Evolutionary conservation across 2,888 invertebrate species (phyloP).

Genomic region (Protophormia terraenovae): DNA sequence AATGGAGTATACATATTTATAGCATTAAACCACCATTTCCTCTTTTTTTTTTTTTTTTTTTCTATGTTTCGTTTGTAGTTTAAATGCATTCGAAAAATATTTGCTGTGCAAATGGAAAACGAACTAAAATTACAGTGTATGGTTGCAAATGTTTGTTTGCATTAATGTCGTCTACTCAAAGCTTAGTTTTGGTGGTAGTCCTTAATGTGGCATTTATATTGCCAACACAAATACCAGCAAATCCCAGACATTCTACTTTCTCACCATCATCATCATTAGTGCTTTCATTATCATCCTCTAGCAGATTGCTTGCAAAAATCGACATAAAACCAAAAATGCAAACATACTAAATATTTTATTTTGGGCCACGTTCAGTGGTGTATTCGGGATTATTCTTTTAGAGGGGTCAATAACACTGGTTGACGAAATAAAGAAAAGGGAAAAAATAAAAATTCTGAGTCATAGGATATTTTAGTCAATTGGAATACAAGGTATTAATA

Average conservation of each 20-base stretch:
- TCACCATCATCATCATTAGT: neutral
- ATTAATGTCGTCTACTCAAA: neutral
- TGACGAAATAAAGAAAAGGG: no score
- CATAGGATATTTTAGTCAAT: no score
- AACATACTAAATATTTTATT: neutral
- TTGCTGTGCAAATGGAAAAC: neutral
- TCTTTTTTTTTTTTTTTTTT: neutral
- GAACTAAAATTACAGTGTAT: neutral
- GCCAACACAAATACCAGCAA: constrained; percentile 14
- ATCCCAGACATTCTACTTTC: neutral
- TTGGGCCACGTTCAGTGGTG: neutral
- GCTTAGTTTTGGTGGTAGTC: constrained; percentile 8
- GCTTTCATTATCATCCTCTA: neutral
- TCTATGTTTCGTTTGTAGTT: neutral
- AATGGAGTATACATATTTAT: no score
- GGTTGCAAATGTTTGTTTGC: neutral
- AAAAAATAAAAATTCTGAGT: no score
- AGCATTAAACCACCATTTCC: neutral
- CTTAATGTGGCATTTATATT: constrained; percentile 32
- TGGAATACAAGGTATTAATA: no score
- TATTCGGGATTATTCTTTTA: no score
- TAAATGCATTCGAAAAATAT: constrained; percentile 18
- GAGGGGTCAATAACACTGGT: no score
- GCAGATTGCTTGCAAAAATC: neutral
- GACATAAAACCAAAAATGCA: neutral